phyloP scores from a whole-genome alignment of 2,113 vertebrate genomes.

The Recurvirostra avosetta region DNA sequence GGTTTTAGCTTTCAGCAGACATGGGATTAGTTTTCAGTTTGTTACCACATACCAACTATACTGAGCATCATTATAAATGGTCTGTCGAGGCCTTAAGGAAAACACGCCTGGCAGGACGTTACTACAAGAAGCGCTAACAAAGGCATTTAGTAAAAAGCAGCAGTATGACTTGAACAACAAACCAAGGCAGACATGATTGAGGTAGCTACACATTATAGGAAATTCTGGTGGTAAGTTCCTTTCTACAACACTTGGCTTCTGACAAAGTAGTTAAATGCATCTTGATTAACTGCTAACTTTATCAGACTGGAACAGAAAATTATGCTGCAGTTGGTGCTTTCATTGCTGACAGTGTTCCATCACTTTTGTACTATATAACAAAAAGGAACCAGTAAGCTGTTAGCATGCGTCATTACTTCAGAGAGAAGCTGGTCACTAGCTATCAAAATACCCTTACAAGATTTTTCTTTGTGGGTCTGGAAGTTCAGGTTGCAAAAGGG shows the following conservation, averaged over 20 bases:
- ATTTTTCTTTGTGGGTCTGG: not conserved
- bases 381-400: not conserved
- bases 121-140: not conserved
- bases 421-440: not conserved
- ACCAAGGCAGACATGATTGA: not conserved
- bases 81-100: not conserved
- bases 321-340: not conserved
- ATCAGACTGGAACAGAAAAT: not conserved
- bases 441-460: no score
- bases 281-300: not conserved
- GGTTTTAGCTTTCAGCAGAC: conserved; percentile 40
- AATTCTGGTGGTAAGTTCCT: not conserved
- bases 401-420: not conserved
- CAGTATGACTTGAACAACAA: not conserved
- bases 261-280: not conserved
- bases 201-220: not conserved
- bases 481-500: not conserved
- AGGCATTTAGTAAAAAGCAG: not conserved
- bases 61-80: conserved; percentile 32
- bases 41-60: conserved; percentile 3
- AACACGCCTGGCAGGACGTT: not conserved
- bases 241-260: not conserved
- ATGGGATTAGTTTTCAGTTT: not conserved
- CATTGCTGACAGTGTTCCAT: not conserved
- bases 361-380: not conserved